Percentiles rank a stretch among this genome's conserved stretches.
phyloP scores from a whole-genome alignment of 64 coral and sea anemone genomes.

The Montipora capricornis region DNA sequence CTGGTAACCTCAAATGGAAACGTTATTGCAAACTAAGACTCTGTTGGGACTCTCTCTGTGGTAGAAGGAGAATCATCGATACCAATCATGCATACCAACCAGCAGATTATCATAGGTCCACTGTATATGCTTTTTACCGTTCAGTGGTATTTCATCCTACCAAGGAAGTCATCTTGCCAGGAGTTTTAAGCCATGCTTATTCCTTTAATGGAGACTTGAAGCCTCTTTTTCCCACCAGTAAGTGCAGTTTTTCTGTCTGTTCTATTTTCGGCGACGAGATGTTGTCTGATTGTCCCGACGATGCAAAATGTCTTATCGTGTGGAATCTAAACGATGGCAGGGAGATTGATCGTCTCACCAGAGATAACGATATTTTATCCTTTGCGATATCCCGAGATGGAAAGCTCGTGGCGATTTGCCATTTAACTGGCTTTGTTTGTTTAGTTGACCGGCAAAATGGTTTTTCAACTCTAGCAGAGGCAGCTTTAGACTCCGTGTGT shows the following conservation, averaged over 20 bases:
- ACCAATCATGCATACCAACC: too few species aligned
- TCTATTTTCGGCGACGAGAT: neutral
- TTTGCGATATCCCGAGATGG: neutral
- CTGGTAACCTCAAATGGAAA: neutral
- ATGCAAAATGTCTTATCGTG: neutral
- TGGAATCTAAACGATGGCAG: neutral
- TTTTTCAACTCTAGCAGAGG: neutral
- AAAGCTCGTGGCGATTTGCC: constrained; percentile 7
- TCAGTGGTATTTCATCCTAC: constrained; percentile 41
- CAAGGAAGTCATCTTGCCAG: constrained; percentile 4
- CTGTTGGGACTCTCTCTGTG: too few species aligned
- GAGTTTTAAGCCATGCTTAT: neutral
- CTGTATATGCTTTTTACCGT: neutral
- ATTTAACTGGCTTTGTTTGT: neutral
- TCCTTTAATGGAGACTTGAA: neutral
- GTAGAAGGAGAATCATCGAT: too few species aligned
- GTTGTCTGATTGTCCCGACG: neutral
- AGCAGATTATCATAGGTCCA: too few species aligned
- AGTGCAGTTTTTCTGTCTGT: neutral
- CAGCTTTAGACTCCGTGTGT: too few species aligned
- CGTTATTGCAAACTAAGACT: neutral
- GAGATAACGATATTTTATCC: neutral
- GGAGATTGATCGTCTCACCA: neutral
- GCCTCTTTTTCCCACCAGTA: neutral
- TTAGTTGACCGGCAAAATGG: neutral